Evolutionary conservation across 2,113 vertebrate species (phyloP), one percentile per base, ranked within the genome.

Genomic region (Mustelus asterias): DNA sequence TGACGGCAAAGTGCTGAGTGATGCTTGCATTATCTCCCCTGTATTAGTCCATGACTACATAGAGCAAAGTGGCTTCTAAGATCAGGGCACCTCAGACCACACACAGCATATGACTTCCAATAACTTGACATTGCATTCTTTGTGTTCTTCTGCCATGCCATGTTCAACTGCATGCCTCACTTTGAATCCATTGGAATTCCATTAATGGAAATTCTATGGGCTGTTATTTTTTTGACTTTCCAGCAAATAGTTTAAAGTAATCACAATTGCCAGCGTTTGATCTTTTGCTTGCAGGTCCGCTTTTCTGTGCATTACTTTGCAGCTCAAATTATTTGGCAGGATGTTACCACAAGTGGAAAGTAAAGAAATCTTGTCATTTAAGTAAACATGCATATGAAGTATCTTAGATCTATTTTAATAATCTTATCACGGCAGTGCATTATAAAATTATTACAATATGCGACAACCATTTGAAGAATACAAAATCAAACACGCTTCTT

Each of bases 301-400:
- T 37, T 69, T 94, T 94, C 63, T 69, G 69, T 44, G 86, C 48
- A 13, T 60, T 90, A 33, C 26, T 90, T 90, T 90, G 65, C 93
- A 94, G 37, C 18, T 70, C 67, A 26, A 13, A 69, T 65, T 6
- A 29, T 94, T 94, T 94, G 93, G 70, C 93, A 94, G 93, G 65
- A 94, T 70, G 65, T 69, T 70, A 94, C 65, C 93, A 69, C 93
- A 94, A 44, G n/a, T 10, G 22, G 26, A 65, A 94, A 94, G 24
- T 94, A 22, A 37, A 94, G 0, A 70, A 26, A 44, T 13, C 37
- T 7, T 90, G 24, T 6, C 41, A 48, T 33, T 11, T 76, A 2
- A 76, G 72, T 76, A 76, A 76, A 22, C 37, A 69, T 44, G 20
- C 48, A 94, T 70, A 70, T 26, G 65, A 44, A 94, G 67, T 41